phyloP scores from a whole-genome alignment of 1,140 invertebrate genomes.

The Chelonus insularis region DNA sequence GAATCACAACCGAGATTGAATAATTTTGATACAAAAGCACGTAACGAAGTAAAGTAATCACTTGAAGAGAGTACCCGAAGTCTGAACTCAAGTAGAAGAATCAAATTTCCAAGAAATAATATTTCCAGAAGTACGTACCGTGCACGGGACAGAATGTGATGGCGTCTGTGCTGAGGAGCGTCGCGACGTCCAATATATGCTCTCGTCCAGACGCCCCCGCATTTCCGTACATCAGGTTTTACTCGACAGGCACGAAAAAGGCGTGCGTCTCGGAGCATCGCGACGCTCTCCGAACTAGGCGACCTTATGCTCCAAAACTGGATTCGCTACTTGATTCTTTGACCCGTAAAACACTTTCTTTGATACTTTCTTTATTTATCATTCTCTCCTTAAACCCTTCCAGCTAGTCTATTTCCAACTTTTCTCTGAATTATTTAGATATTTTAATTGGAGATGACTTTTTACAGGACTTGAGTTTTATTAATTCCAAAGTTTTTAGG shows the following conservation, averaged over 20 bases:
- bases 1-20: not conserved
- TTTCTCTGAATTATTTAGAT: no score
- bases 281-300: constrained; percentile 54
- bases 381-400: not conserved
- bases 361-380: not conserved
- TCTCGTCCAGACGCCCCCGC: constrained; percentile 59
- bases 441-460: no score
- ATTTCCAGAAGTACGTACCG: constrained; percentile 50
- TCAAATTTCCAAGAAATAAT: not conserved
- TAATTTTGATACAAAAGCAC: not conserved
- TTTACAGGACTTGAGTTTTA: no score
- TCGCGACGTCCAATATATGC: constrained; percentile 59
- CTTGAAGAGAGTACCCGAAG: not conserved
- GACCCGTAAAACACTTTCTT: constrained; percentile 9
- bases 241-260: constrained; percentile 61
- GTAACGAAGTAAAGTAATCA: not conserved
- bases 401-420: not conserved
- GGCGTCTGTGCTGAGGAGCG: constrained; percentile 57
- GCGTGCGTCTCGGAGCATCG: constrained; percentile 54
- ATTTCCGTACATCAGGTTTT: constrained; percentile 52
- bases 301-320: constrained; percentile 23
- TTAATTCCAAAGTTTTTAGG: no score
- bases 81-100: not conserved
- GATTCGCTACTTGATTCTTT: constrained; percentile 32
- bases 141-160: constrained; percentile 60